A percentile compares a stretch with the other conserved stretches of the same genome.
Conservation (phyloP, 2,113 vertebrate species). For the Tragulus kanchil region DNA sequence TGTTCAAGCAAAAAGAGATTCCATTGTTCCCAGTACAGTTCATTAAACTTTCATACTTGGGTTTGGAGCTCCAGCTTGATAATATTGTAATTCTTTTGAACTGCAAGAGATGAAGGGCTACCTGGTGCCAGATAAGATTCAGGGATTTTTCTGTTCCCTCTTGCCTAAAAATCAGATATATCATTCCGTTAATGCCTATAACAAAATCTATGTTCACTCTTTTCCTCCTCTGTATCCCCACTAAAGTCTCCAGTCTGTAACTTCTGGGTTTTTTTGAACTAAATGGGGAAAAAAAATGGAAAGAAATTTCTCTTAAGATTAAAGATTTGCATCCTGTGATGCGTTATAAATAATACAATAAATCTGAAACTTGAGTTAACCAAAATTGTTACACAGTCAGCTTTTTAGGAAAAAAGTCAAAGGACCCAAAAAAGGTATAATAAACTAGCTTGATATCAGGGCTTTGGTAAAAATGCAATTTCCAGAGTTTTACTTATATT, state of each 20-base stretch:
- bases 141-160: not conserved
- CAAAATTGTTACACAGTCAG: constrained; percentile 1
- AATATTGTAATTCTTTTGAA: not conserved
- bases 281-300: not conserved
- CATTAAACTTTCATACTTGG: not conserved
- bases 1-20: not conserved
- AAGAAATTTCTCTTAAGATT: not conserved
- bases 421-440: constrained; percentile 50
- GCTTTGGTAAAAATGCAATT: constrained; percentile 71
- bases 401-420: constrained; percentile 39
- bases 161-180: not conserved
- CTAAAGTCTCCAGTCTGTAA: not conserved
- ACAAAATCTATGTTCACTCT: not conserved
- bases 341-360: constrained; percentile 30
- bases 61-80: not conserved
- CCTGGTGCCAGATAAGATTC: accelerated
- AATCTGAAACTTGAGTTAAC: not conserved
- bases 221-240: not conserved
- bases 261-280: not conserved
- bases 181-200: not conserved
- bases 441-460: constrained; percentile 53
- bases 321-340: not conserved
- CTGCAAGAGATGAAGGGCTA: not conserved
- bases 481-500: constrained; percentile 69
- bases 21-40: not conserved